Evolutionary conservation across 2,797 vertebrate species (phyloP).

Genomic region (Acanthurus lineatus): DNA sequence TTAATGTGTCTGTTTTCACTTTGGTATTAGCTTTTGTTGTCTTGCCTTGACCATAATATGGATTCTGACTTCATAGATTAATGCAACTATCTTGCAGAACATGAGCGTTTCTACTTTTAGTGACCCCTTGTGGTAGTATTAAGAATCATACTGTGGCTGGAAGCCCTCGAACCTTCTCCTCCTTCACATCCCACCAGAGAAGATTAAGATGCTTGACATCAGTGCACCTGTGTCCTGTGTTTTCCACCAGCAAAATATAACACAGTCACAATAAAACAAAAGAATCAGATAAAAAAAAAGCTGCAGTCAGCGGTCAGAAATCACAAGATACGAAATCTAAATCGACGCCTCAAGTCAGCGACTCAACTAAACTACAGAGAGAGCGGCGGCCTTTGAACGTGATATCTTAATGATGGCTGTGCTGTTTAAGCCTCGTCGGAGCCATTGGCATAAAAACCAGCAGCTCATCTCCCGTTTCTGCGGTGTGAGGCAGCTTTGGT

Average conservation of each 20-base stretch:
- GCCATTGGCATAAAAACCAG: constrained; percentile 8
- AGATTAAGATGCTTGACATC: no score
- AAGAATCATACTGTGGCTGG: not conserved
- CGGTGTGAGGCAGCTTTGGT: constrained; percentile 37
- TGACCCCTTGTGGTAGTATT: not conserved
- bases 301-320: not conserved
- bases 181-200: not conserved
- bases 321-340: not conserved
- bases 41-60: no score
- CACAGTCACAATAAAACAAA: not conserved
- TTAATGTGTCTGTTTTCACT: no score
- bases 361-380: not conserved
- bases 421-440: constrained; percentile 22
- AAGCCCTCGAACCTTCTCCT: not conserved
- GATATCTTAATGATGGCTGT: constrained; percentile 50
- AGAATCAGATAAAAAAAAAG: not conserved
- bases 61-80: not conserved
- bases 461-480: constrained; percentile 58
- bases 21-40: no score
- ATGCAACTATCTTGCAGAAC: not conserved
- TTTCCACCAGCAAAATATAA: not conserved
- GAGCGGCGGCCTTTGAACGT: constrained; percentile 32
- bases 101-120: not conserved
- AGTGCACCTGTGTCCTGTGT: not conserved
- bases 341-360: not conserved